Evolutionary conservation across 2,888 invertebrate genomes (phyloP).

Genomic region (Nebria brevicollis): DNA sequence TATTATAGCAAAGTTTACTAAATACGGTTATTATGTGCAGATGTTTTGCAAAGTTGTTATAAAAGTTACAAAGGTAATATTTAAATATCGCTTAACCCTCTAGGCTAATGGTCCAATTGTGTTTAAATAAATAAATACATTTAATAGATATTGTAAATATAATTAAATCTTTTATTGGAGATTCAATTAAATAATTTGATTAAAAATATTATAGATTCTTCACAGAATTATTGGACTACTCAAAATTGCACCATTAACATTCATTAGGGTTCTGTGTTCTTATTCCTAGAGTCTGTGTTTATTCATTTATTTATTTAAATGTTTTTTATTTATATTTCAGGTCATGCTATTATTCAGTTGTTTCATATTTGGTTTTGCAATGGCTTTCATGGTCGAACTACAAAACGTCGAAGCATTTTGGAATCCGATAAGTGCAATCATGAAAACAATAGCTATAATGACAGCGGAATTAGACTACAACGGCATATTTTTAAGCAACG

Average conservation of each 20-base stretch:
- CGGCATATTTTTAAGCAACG: conserved; percentile 64
- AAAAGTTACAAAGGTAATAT: conserved; percentile 65
- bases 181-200: too few species aligned
- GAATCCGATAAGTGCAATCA: conserved; percentile 66
- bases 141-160: too few species aligned
- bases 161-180: too few species aligned
- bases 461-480: conserved; percentile 70
- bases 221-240: too few species aligned
- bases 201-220: too few species aligned
- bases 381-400: conserved; percentile 69
- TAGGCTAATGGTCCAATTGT: too few species aligned
- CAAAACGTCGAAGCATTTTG: conserved; percentile 65
- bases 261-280: too few species aligned
- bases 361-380: conserved; percentile 67
- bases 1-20: conserved; percentile 67
- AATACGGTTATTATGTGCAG: conserved; percentile 69
- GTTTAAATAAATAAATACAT: too few species aligned
- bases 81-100: too few species aligned
- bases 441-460: conserved; percentile 71
- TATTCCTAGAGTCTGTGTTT: too few species aligned
- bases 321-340: conserved; percentile 57
- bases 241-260: too few species aligned
- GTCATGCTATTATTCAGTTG: conserved; percentile 64
- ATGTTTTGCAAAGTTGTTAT: conserved; percentile 71
- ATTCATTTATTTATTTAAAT: too few species aligned